Conservation (phyloP, 2,113 vertebrate genomes). For the Sturnira hondurensis region DNA sequence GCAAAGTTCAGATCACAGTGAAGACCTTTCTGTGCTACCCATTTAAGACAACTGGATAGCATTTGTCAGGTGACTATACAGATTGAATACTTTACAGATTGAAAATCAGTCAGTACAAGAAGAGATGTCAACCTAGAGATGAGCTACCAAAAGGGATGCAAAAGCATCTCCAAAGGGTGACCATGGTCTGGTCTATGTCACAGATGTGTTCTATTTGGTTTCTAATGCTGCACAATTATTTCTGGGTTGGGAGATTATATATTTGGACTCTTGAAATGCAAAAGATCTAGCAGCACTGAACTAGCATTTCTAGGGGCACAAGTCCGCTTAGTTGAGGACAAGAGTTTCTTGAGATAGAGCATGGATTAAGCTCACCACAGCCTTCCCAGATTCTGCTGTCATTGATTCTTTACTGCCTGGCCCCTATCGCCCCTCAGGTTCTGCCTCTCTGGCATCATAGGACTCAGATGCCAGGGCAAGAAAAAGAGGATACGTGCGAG, state of each 20-base stretch:
- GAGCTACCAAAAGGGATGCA: not conserved
- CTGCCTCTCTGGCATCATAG: not conserved
- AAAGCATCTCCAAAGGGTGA: not conserved
- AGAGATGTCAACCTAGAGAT: not conserved
- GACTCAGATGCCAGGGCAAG: not conserved
- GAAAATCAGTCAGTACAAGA: not conserved
- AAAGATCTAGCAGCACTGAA: not conserved
- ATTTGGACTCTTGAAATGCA: not conserved
- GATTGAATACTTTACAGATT: not conserved
- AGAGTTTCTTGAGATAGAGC: not conserved
- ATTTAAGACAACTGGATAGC: not conserved
- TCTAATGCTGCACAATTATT: too few species aligned
- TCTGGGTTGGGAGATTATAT: not conserved
- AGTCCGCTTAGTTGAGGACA: not conserved
- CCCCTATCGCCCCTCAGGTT: not conserved
- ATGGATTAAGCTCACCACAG: not conserved
- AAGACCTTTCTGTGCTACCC: not conserved
- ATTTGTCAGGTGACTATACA: not conserved
- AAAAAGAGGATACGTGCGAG: not conserved
- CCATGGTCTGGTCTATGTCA: not conserved
- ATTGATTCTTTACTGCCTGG: not conserved
- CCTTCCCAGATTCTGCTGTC: not conserved
- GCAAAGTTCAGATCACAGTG: not conserved
- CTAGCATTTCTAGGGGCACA: not conserved
- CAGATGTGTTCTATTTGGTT: not conserved